Conservation (phyloP, 2,797 vertebrate species). For the Urosaurus nigricauda region DNA sequence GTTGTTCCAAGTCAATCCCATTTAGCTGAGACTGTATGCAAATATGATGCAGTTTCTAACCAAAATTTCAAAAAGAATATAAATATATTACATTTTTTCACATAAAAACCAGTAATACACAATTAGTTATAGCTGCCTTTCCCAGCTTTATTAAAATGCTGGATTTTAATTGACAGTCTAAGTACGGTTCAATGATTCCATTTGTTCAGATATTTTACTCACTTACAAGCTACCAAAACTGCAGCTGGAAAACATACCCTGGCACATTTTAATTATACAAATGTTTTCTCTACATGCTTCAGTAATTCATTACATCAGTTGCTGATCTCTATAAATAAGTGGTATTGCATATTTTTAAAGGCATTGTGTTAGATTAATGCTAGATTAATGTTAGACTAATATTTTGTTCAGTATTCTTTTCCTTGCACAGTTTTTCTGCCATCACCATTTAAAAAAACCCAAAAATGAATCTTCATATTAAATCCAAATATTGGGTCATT, state of each 20-base stretch:
- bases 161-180: constrained; percentile 43
- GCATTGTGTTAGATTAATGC: constrained; percentile 33
- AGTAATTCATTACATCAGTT: constrained; percentile 37
- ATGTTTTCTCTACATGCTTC: constrained; percentile 35
- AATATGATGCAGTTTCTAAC: too few species aligned
- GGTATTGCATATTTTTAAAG: constrained; percentile 25
- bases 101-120: neutral
- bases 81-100: too few species aligned
- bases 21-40: neutral
- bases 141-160: constrained; percentile 22
- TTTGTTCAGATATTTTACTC: constrained; percentile 54
- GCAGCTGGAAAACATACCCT: constrained; percentile 53
- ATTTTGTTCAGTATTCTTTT: constrained; percentile 39
- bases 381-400: constrained; percentile 14
- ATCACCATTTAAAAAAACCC: neutral
- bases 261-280: constrained; percentile 50
- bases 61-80: neutral
- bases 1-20: neutral
- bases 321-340: constrained; percentile 48
- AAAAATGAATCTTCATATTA: constrained; percentile 16
- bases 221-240: constrained; percentile 49
- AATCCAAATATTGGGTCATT: neutral
- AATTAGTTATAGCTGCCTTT: neutral
- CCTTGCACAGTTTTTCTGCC: neutral
- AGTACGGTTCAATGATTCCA: constrained; percentile 27